Conservation (phyloP, 2,797 vertebrate genomes). For the Protosalanx chinensis region DNA sequence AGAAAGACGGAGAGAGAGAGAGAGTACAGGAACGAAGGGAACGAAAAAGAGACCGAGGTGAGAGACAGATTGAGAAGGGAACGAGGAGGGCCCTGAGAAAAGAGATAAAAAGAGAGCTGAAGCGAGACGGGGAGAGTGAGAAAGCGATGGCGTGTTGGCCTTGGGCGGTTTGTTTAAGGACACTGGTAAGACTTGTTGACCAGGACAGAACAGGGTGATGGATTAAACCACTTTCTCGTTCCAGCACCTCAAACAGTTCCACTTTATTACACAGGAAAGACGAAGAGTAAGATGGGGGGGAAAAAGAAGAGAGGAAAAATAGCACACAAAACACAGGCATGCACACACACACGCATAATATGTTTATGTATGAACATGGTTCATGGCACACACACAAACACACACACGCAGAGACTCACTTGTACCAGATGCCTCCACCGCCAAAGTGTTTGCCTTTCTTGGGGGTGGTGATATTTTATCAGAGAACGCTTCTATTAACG, state of each 20-base stretch:
- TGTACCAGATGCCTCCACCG: slow-evolving; percentile 12
- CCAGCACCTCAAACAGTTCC: too few relatives aligned
- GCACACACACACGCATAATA: neutral
- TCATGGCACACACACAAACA: neutral
- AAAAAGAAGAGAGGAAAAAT: neutral
- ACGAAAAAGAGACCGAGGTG: neutral
- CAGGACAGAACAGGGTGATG: neutral
- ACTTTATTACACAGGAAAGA: too few relatives aligned
- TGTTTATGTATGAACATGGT: too few relatives aligned
- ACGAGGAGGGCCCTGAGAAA: neutral
- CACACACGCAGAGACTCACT: neutral
- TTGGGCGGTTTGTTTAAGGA: neutral
- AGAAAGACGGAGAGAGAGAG: slow-evolving; percentile 8
- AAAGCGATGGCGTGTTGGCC: too few relatives aligned
- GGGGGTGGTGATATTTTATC: slow-evolving; percentile 44
- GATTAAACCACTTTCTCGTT: neutral
- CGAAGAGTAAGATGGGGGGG: too few relatives aligned
- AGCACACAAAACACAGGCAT: slow-evolving; percentile 10
- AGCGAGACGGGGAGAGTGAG: slow-evolving; percentile 1
- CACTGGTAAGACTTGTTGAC: neutral
- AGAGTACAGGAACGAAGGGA: slow-evolving; percentile 9
- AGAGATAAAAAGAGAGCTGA: too few relatives aligned
- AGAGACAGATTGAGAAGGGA: slow-evolving; percentile 3
- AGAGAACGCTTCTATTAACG: slow-evolving; percentile 60
- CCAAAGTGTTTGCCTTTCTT: slow-evolving; percentile 20